These are phyloP conservation scores for Drosophila vallismaia DNA, from an alignment of 2,888 invertebrate genomes.

Conservation along the genomic window DNA sequence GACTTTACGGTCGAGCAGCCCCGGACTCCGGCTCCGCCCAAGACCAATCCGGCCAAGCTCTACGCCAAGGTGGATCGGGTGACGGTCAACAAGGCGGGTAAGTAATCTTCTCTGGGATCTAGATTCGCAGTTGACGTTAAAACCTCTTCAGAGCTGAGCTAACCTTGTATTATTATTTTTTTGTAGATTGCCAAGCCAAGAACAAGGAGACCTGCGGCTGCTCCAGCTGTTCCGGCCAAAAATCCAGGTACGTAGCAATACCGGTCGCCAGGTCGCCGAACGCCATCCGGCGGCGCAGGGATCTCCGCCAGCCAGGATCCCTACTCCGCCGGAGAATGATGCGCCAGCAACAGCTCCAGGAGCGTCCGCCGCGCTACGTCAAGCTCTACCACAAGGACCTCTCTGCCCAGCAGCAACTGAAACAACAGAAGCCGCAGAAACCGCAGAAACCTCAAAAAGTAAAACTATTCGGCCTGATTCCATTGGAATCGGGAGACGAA, in stretches of 20 bases:
- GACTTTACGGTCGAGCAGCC: constrained; percentile 82
- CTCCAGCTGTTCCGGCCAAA: constrained; percentile 50
- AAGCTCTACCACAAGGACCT: constrained; percentile 75
- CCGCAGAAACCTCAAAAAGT: constrained; percentile 31
- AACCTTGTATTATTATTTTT: neutral
- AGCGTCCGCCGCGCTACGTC: constrained; percentile 69
- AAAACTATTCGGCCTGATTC: constrained; percentile 39
- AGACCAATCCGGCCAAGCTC: constrained; percentile 58
- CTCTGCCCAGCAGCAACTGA: constrained; percentile 35
- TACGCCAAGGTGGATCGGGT: constrained; percentile 77
- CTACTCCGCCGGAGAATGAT: constrained; percentile 62
- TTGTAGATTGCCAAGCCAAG: constrained; percentile 62
- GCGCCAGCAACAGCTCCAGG: constrained; percentile 61
- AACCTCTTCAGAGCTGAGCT: neutral
- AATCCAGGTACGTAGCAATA: constrained; percentile 78
- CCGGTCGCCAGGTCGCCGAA: constrained; percentile 43
- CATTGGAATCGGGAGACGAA: constrained; percentile 2
- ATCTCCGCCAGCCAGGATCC: constrained; percentile 53
- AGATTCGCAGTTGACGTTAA: rapidly evolving
- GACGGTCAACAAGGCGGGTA: constrained; percentile 72
- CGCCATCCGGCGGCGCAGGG: constrained; percentile 74
- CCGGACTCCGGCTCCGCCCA: constrained; percentile 53
- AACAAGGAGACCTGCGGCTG: constrained; percentile 65
- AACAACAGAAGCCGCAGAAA: constrained; percentile 23
- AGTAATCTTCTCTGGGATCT: constrained; percentile 14